Base-by-base conservation (phyloP, 1,140 invertebrate genomes). In the Gonioctena quinquepunctata region DNA sequence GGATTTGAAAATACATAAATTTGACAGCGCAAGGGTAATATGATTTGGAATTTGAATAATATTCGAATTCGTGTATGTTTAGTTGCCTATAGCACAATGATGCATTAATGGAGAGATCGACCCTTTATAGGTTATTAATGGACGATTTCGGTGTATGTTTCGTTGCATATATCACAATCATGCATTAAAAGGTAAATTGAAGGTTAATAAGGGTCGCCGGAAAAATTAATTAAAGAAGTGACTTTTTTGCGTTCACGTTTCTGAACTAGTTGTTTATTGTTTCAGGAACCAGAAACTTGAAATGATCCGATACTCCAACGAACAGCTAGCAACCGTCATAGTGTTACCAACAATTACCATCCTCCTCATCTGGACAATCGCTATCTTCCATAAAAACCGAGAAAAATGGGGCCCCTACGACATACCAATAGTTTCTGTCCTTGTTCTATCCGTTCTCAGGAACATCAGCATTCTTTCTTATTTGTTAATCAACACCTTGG, bases 381-480 rank as follows among this genome's bases (percentile, higher is more conserved):
- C 76, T 3, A 82, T 84, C 48, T 82, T 87, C 77, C 83, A 86
- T 71, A 83, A 83, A 23, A 85, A 86, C 71, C 76, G 84, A 16
- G 73, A 77, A 27, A 73, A 80, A 42, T 88, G 87, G 86, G 77
- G 84, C 7, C 80, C 85, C 0, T 84, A 86, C 73, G 87, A 88
- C 71, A 81, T 87, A n/a, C 84, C 86, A 16, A 79, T 87, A 7
- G 80, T 85, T 18, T 81, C 84, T 3, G 71, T 86, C 2, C 71
- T 84, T 33, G 71, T 81, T 2, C 79, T 84, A 63, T 83, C 84
- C 69, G 76, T 86, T 21, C 74, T 86, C 13, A 79, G 82, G 27
- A 84, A 86, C 22, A 19, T 84, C 2, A 78, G 81, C 50, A 79
- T 83, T 7, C 80, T 86, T 54, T 74, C 70, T n/a, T 86, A 84